These are phyloP conservation scores for Gortyna flavago DNA, from an alignment of 2,888 invertebrate species.

Conservation along the genomic window DNA sequence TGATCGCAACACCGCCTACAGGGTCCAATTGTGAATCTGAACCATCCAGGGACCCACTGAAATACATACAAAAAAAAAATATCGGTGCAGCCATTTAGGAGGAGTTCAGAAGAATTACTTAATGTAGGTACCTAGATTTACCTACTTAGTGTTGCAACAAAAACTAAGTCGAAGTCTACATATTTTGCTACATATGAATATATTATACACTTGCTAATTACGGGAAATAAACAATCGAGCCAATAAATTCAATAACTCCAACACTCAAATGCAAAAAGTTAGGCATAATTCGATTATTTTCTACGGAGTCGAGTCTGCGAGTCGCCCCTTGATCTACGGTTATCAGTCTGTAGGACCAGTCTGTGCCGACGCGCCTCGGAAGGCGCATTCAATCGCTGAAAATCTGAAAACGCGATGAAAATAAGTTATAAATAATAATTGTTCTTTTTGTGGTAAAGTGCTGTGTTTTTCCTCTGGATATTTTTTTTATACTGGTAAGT, in stretches of 20 bases:
- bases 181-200: neutral
- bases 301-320: slow-evolving; percentile 62
- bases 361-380: slow-evolving; percentile 69
- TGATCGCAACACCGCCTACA: neutral
- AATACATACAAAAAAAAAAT: neutral
- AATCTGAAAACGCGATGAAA: slow-evolving; percentile 63
- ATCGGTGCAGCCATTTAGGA: neutral
- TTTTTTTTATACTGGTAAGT: slow-evolving; percentile 49
- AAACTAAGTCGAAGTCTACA: neutral
- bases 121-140: neutral
- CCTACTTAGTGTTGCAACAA: neutral
- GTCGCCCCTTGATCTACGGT: slow-evolving; percentile 70
- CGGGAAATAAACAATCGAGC: neutral
- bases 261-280: slow-evolving; percentile 13
- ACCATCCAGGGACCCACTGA: neutral
- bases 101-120: neutral
- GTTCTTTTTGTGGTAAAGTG: slow-evolving; percentile 60
- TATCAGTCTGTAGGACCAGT: slow-evolving; percentile 73
- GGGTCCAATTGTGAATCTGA: neutral
- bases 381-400: slow-evolving; percentile 70
- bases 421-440: slow-evolving; percentile 61
- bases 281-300: slow-evolving; percentile 55
- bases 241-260: slow-evolving; percentile 4
- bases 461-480: slow-evolving; percentile 58
- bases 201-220: neutral